These are phyloP conservation scores for Hypotaenidia okinawae DNA, from an alignment of 2,797 vertebrate genomes.

Conservation along the genomic window DNA sequence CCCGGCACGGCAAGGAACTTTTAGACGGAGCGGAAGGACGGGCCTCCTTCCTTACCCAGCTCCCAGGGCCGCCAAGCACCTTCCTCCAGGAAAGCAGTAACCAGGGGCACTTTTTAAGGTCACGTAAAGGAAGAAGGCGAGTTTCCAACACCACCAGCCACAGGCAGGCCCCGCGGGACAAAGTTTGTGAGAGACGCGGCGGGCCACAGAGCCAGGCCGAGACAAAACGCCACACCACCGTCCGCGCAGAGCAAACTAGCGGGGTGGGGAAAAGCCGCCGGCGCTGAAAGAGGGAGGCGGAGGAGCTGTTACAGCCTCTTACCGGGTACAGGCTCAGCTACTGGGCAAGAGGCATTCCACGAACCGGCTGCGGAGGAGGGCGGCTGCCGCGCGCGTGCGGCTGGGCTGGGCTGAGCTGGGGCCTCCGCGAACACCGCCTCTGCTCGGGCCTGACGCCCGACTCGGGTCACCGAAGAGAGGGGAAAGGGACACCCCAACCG, in stretches of 20 bases:
- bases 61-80: neutral
- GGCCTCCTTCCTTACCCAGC: neutral
- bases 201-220: neutral
- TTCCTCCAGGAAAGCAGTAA: no score
- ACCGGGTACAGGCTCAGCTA: neutral
- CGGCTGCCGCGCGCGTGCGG: neutral
- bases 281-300: neutral
- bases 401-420: no score
- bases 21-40: neutral
- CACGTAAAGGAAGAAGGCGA: rapidly evolving
- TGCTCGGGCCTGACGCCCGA: neutral
- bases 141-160: neutral
- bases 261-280: neutral
- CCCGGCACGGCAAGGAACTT: neutral
- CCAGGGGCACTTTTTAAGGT: no score
- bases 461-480: no score
- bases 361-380: neutral
- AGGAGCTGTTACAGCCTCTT: neutral
- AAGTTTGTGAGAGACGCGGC: neutral
- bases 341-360: rapidly evolving
- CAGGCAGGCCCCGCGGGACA: neutral
- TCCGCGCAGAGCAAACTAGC: neutral
- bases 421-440: neutral
- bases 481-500: neutral
- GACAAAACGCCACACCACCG: rapidly evolving